Percentiles rank a stretch among this genome's conserved stretches.
phyloP scores from a whole-genome alignment of 2,113 vertebrate genomes.

The Desmodus rotundus region DNA sequence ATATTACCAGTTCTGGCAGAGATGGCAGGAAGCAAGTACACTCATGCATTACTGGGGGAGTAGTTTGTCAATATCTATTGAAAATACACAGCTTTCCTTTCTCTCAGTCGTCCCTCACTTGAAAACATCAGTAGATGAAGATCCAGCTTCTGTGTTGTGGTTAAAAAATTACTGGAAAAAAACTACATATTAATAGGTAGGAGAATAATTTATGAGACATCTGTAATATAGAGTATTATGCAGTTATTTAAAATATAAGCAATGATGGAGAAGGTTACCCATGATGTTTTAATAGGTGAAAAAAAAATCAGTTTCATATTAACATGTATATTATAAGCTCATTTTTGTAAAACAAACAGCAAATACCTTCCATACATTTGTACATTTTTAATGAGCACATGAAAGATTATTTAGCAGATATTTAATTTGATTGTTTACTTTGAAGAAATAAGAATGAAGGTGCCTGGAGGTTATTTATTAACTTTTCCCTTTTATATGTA shows the following conservation, averaged over 20 bases:
- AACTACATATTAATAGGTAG: neutral
- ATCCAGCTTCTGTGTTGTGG: neutral
- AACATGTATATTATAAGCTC: neutral
- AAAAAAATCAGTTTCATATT: constrained; percentile 7
- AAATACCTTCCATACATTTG: neutral
- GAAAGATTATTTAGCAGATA: neutral
- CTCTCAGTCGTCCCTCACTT: neutral
- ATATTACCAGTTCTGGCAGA: neutral
- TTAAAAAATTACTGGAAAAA: neutral
- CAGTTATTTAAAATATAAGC: neutral
- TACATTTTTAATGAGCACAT: neutral
- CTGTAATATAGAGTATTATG: neutral
- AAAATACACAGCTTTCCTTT: neutral
- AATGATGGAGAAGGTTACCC: neutral
- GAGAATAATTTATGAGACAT: neutral
- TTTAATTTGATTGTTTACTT: neutral
- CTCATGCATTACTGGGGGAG: neutral
- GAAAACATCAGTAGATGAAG: neutral
- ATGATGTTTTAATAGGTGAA: neutral
- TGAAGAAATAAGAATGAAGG: neutral
- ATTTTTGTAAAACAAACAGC: neutral
- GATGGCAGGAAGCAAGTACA: neutral
- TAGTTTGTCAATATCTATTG: neutral
- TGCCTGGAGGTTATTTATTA: neutral
- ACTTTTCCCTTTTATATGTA: neutral